phyloP scores from a whole-genome alignment of 2,888 invertebrate genomes.

The Caenorhabditis macrosperma region DNA sequence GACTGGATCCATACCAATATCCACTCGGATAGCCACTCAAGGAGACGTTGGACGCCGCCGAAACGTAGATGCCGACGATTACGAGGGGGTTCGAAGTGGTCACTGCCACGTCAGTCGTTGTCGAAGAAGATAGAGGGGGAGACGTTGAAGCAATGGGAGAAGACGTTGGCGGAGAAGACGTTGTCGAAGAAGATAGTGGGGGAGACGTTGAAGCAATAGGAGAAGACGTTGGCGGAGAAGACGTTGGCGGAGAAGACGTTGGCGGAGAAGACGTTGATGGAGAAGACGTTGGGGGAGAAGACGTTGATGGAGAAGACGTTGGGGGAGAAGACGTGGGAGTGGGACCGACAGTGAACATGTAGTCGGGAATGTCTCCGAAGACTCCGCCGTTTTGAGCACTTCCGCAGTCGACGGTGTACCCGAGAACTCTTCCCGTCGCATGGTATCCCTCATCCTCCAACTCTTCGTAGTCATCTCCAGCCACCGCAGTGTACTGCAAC shows the following conservation, averaged over 20 bases:
- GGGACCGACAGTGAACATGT: neutral
- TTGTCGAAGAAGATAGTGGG: conserved; percentile 4
- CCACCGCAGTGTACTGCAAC: conserved; percentile 21
- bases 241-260: conserved; percentile 17
- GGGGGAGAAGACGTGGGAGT: neutral
- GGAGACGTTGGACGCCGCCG: neutral
- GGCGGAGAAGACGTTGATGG: too few species aligned
- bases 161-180: conserved; percentile 30
- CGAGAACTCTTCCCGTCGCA: conserved; percentile 24
- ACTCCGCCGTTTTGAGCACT: conserved; percentile 14
- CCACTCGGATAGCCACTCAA: neutral
- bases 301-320: neutral
- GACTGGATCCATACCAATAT: neutral
- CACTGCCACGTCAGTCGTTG: neutral
- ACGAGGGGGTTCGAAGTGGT: neutral
- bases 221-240: too few species aligned
- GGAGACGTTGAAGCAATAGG: conserved; percentile 14
- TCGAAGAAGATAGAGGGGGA: neutral
- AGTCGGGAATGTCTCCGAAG: conserved; percentile 3
- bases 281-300: neutral
- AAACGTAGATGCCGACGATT: neutral
- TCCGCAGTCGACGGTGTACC: conserved; percentile 27
- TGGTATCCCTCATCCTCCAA: conserved; percentile 5
- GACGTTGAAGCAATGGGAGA: neutral
- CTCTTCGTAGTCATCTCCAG: conserved; percentile 12